Base-by-base conservation (phyloP, 1,140 invertebrate species). In the Alviniconcha marisindica region DNA sequence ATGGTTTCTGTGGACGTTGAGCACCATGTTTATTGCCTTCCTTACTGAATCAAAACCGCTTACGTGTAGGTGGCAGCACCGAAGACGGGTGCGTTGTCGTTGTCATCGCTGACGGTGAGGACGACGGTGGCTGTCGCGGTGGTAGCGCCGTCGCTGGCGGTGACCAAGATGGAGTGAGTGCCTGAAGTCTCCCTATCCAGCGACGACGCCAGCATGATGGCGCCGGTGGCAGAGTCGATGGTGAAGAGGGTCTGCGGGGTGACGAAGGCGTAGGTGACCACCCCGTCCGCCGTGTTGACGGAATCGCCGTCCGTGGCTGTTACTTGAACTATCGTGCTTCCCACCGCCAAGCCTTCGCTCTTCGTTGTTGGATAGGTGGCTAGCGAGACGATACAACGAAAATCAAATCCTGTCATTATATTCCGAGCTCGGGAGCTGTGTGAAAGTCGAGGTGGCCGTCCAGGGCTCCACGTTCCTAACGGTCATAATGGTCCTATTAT, bases 51-150 rank as follows among this genome's bases (percentile, higher is more conserved):
- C 2, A 12, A 33, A 18, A 56, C 28, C 15, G 60, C 54, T n/a
- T 86, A 89, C 87, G 81, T 86, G 80, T 88, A 89, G 4, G 81
- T 66, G 24, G 69, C 66, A 21, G 86, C 63, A 24, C 42, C 71
- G 73, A 90, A 89, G 0, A 81, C 66, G 7, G 90, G 90, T 2
- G 83, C 40, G 73, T 89, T 88, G 74, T 90, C 89, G 84, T 90
- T 89, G 31, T 42, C 77, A 69, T 90, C 91, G 1, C 36, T 66
- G 2, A 90, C 86, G 15, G 84, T 88, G 5, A 90, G 33, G 15
- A 81, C 73, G 15, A 90, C 83, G 10, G 86, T 88, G 15, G 86
- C 82, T 3, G 87, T 87, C 2, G 80, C 82, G 18, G 78, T 66
- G 44, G 82, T 87, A 24, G 85, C 82, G 36, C 82, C 83, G 80